A percentile compares a stretch with the other conserved stretches of the same genome.
These are phyloP conservation scores for Streptopelia turtur DNA, from an alignment of 2,797 vertebrate genomes.

Conservation along the genomic window DNA sequence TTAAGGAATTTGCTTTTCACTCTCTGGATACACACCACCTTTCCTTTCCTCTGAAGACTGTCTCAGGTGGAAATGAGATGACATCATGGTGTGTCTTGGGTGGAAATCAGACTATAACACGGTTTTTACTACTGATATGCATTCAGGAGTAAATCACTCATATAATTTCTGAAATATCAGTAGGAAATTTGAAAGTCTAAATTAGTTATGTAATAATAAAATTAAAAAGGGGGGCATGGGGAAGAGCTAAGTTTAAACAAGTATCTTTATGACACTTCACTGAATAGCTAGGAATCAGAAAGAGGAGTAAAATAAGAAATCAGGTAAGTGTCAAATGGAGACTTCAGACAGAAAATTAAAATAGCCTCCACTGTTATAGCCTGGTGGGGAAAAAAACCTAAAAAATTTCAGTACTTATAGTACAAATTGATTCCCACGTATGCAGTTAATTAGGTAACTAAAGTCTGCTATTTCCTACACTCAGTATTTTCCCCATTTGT, in stretches of 20 bases:
- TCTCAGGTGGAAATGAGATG: neutral
- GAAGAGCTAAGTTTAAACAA: neutral
- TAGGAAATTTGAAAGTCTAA: neutral
- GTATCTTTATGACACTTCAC: neutral
- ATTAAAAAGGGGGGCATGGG: neutral
- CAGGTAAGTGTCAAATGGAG: neutral
- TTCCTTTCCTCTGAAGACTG: neutral
- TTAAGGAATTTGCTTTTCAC: neutral
- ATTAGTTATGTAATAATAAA: neutral
- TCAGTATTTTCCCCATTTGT: neutral
- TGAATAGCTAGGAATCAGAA: neutral
- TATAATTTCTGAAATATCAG: neutral
- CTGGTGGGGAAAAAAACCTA: neutral
- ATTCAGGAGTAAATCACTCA: neutral
- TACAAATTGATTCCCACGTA: neutral
- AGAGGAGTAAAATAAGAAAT: neutral
- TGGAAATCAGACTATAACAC: neutral
- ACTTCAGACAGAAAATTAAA: neutral
- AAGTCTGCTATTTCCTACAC: neutral
- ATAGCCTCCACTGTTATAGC: neutral
- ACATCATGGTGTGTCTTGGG: neutral
- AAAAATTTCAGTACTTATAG: neutral
- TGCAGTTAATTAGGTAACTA: neutral
- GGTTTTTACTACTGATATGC: neutral
- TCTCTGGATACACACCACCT: neutral